Base-by-base conservation (phyloP, 1,140 invertebrate species). In the Hylaeus anthracinus region DNA sequence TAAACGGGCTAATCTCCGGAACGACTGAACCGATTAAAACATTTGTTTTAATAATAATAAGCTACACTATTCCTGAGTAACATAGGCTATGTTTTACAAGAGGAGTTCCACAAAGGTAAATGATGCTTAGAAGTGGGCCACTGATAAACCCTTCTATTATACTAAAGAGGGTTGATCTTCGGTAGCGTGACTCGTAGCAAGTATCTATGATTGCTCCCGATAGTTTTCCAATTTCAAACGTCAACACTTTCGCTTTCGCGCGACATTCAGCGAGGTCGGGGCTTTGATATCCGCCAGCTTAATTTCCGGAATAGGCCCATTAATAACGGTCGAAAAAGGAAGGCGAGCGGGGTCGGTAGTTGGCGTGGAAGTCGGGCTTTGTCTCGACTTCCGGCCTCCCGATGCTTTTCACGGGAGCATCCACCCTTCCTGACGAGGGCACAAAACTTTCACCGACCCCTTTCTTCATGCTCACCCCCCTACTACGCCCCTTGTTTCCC, bases 281-380 rank as follows among this genome's bases (percentile, higher is more conserved):
- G 45, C 82, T 37, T 60, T 61, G 63, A 66, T 70, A 61, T 43
- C 66, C 72, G 66, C 67, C 74, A 80, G 86, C 87, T 88, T 90
- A 89, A 89, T 89, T 88, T 86, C 86, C 87, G 71, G 72, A 69
- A 86, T 81, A 83, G 80, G 82, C 83, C 88, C 83, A 87, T 89
- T 90, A 90, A 89, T 90, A 90, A 90, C 73, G 69, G 53, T 58
- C 71, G 69, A 79, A 83, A 86, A 83, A 86, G 82, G 81, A 82
- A 81, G 56, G 58, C 55, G 74, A 56, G 64, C 53, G 73, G 26
- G 63, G 67, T 74, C 75, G 81, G 70, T 81, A 79, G 71, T 55
- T 55, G 72, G 71, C 65, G 75, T 58, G 78, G 73, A 85, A 80
- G 81, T 84, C 77, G 76, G 55, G 76, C 86, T 90, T 90, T 90